Percentiles rank a stretch among this genome's conserved stretches.
Evolutionary conservation across 1,140 invertebrate genomes (phyloP).

Genomic region (Sitobion miscanthi): DNA sequence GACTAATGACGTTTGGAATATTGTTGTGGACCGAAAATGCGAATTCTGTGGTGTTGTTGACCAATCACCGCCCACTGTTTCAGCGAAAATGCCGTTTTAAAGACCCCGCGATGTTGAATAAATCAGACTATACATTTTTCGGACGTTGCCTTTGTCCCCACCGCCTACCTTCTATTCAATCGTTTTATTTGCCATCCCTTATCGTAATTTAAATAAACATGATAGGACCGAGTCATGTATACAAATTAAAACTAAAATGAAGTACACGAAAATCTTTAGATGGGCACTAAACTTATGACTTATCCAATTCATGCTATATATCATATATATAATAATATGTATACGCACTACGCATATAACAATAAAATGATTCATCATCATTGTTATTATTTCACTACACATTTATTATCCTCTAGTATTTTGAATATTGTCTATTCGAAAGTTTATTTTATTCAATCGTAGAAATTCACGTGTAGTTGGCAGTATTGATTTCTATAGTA

Average conservation of each 20-base stretch:
- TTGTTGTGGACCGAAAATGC: background rate
- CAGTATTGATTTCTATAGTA: no score
- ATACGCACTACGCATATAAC: no score
- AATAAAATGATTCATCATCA: background rate
- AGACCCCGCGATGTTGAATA: background rate
- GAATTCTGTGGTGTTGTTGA: background rate
- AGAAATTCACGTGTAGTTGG: no score
- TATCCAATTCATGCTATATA: no score
- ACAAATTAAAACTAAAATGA: background rate
- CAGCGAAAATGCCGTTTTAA: background rate
- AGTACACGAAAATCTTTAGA: background rate
- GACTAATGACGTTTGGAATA: background rate
- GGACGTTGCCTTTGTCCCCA: background rate
- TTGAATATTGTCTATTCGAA: background rate
- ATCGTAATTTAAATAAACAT: background rate
- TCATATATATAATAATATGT: no score
- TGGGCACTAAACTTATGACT: background rate
- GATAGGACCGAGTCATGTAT: no score
- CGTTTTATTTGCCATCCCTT: background rate
- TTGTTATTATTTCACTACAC: background rate
- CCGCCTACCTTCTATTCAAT: background rate
- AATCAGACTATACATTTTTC: background rate
- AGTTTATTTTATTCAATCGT: no score
- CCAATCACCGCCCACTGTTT: background rate
- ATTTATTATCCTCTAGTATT: background rate